Evolutionary conservation across 2,797 vertebrate genomes (phyloP).

Genomic region (Petrocephalus schoutedeni): DNA sequence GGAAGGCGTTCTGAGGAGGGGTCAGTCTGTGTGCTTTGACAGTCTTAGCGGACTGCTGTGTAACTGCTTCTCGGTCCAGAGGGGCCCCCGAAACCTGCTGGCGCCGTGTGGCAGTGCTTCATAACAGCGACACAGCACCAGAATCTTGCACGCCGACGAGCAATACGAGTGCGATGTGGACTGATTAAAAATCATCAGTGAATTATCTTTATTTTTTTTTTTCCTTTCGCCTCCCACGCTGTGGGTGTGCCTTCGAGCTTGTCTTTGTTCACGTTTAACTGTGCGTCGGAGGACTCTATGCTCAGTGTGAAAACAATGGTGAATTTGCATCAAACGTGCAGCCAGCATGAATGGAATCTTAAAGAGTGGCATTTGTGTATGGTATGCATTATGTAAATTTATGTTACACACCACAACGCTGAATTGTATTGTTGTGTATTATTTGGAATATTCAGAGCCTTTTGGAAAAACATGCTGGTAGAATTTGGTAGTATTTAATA

Average conservation of each 20-base stretch:
- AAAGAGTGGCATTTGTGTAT: not conserved
- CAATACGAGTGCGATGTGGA: no score
- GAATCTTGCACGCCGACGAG: no score
- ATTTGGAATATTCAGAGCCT: not conserved
- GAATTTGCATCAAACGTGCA: not conserved
- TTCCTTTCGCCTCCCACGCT: not conserved
- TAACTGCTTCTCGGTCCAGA: slow-evolving; percentile 4
- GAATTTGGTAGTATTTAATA: not conserved
- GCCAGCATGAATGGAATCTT: not conserved
- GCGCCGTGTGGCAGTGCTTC: not conserved
- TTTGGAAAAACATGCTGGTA: not conserved
- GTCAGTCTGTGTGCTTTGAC: not conserved
- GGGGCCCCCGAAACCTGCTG: not conserved
- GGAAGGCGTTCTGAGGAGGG: slow-evolving; percentile 1
- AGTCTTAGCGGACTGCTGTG: not conserved
- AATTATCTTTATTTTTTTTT: not conserved
- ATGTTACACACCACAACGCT: not conserved
- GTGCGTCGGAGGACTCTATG: not conserved
- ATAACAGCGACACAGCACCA: not conserved
- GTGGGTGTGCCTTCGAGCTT: not conserved
- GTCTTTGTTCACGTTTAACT: not conserved
- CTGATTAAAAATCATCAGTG: not conserved
- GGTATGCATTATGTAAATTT: not conserved
- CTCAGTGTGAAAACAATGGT: not conserved
- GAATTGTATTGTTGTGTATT: not conserved